Percentiles rank a stretch among this genome's conserved stretches.
These are phyloP conservation scores for Solea senegalensis DNA, from an alignment of 2,113 vertebrate genomes.

Conservation along the genomic window DNA sequence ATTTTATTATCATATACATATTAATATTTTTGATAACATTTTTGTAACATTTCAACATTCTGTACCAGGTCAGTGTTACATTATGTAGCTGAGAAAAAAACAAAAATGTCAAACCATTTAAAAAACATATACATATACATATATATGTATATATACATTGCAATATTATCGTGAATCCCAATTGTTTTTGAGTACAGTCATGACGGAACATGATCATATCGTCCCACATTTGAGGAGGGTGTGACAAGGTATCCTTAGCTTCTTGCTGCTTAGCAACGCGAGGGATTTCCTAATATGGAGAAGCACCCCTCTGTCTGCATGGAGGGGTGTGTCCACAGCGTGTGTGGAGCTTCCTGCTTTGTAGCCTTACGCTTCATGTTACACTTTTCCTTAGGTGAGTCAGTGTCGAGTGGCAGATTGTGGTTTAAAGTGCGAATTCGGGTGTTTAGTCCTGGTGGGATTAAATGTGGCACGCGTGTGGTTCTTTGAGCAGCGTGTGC, in stretches of 20 bases:
- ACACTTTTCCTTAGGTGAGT: constrained; percentile 15
- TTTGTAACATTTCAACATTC: no score
- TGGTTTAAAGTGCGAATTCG: background rate
- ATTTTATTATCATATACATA: no score
- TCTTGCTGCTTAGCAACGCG: constrained; percentile 77
- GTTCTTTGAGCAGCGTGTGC: background rate
- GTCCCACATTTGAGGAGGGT: background rate
- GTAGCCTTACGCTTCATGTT: background rate
- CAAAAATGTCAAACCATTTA: no score
- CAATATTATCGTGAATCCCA: no score
- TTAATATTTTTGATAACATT: no score
- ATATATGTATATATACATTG: no score
- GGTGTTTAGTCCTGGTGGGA: background rate
- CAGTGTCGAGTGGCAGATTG: background rate
- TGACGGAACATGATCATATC: no score
- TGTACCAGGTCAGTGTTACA: no score
- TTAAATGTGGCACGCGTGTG: background rate
- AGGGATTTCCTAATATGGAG: constrained; percentile 81
- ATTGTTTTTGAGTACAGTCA: no score
- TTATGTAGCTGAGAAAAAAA: no score
- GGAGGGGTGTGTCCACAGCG: constrained; percentile 65
- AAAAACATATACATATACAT: no score
- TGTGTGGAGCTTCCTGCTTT: constrained; percentile 54
- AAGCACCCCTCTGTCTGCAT: constrained; percentile 39
- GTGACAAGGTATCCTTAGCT: constrained; percentile 69